A percentile compares a stretch with the other conserved stretches of the same genome.
Conservation (phyloP, 64 coral and sea anemone species). For the Porites australiensis region DNA sequence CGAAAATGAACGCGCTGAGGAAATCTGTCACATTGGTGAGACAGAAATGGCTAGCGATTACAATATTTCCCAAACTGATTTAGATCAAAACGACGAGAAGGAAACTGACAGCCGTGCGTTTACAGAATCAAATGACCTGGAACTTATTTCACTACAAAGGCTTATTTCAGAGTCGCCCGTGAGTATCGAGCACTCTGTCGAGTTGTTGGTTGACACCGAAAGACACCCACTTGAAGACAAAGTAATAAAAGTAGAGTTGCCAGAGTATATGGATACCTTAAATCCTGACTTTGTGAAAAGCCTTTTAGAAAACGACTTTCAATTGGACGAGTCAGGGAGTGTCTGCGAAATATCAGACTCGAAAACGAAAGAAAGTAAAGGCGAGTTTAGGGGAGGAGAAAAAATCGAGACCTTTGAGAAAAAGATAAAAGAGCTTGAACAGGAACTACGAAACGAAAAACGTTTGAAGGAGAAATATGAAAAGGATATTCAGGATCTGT, state of each 20-base stretch:
- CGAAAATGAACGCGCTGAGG: not conserved
- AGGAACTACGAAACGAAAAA: constrained; percentile 65
- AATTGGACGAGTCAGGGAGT: not conserved
- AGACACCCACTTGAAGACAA: not conserved
- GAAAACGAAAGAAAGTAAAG: not conserved
- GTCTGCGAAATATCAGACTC: not conserved
- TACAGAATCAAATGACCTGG: not conserved
- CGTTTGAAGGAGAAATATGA: constrained; percentile 63
- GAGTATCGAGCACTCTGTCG: not conserved
- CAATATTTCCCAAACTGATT: not conserved
- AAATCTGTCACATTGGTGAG: too few species aligned
- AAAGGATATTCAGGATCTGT: constrained; percentile 79
- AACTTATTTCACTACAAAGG: not conserved
- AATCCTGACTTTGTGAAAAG: not conserved
- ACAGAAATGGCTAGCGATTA: not conserved
- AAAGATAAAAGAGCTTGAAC: constrained; percentile 31
- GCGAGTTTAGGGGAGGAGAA: not conserved
- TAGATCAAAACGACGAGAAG: not conserved
- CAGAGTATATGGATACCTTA: not conserved
- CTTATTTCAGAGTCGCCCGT: not conserved
- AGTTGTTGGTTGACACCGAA: not conserved
- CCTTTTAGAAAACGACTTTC: not conserved
- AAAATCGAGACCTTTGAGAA: not conserved
- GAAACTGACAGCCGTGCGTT: not conserved
- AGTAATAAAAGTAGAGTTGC: not conserved